Evolutionary conservation across 2,888 invertebrate species (phyloP), one percentile per base, ranked within the genome.

Genomic region (Drosophila prostipennis): DNA sequence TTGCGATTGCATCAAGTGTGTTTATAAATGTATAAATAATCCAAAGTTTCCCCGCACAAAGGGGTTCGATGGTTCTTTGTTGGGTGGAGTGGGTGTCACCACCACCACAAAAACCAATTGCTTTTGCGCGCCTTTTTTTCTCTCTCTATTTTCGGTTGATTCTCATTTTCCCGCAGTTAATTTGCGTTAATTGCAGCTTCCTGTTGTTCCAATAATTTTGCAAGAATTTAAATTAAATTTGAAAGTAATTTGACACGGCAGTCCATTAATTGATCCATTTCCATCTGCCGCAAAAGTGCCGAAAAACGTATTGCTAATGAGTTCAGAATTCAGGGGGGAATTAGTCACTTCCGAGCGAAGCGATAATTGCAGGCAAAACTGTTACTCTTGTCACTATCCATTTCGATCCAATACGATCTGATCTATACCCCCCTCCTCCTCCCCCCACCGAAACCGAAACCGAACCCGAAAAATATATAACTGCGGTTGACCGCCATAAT

Each of bases 281-380:
- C 68, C 45, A 71, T 51, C 46, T 43, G 23, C 46, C 34, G 16
- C n/a, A n/a, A 52, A 60, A 43, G 32, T 43, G 23, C 46, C 34
- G 16, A 16, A n/a, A 52, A 60, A 43, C 36, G 13, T n/a, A 40
- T 8, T 29, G 13, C 39, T 39, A 58, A 40, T 40, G 37, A 54
- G 34, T 23, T 10, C 46, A 26, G 26, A 14, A 2, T 19, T 19
- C 19, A 36, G 37, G 48, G 26, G 26, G 36, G 72, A 88, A 82
- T 88, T 82, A 82, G 83, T 86, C 83, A 82, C 74, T 82, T 82
- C 82, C 82, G 81, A 72, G 45, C 45, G 75, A 10, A 79, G 86
- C 82, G 82, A 80, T 82, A 86, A 82, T 82, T 82, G 83, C 76
- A 74, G 53, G 49, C 73, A 70, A 73, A 82, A 86, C 76, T 11